Evolutionary conservation across 1,140 invertebrate genomes (phyloP).

Genomic region (Trissolcus basalis): DNA sequence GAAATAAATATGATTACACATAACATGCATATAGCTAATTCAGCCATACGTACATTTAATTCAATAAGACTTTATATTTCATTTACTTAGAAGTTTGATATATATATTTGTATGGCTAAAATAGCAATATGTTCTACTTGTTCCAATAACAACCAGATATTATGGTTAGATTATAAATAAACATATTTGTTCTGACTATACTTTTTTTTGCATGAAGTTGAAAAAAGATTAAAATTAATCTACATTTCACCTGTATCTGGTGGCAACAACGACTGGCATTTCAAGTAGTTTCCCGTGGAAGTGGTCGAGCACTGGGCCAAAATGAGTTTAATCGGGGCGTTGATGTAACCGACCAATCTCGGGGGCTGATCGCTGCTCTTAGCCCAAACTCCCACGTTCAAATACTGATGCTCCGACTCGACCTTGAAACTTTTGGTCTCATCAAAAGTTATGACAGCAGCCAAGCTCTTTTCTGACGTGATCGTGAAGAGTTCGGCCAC

Average conservation of each 20-base stretch:
- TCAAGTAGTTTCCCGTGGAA: conserved; percentile 86
- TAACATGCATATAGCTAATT: too few relatives aligned
- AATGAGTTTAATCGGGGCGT: conserved; percentile 85
- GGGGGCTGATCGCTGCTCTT: conserved; percentile 79
- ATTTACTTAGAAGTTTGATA: too few relatives aligned
- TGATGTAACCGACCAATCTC: conserved; percentile 85
- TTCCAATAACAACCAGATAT: too few relatives aligned
- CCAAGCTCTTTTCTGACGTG: conserved; percentile 68
- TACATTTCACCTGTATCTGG: conserved; percentile 79
- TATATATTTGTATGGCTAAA: too few relatives aligned
- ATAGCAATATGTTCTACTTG: too few relatives aligned
- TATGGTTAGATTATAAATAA: too few relatives aligned
- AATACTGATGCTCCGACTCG: conserved; percentile 82
- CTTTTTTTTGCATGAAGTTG: too few relatives aligned
- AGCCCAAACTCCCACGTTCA: conserved; percentile 90
- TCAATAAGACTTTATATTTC: too few relatives aligned
- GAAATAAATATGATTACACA: too few relatives aligned
- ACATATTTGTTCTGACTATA: too few relatives aligned
- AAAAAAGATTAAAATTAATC: too few relatives aligned
- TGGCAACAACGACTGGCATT: conserved; percentile 84
- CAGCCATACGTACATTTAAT: too few relatives aligned
- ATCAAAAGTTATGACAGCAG: conserved; percentile 81
- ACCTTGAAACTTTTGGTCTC: conserved; percentile 85
- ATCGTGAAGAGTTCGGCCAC: conserved; percentile 69
- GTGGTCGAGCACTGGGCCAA: conserved; percentile 87